Conservation (phyloP, 2,797 vertebrate species). For the Dryobates pubescens region DNA sequence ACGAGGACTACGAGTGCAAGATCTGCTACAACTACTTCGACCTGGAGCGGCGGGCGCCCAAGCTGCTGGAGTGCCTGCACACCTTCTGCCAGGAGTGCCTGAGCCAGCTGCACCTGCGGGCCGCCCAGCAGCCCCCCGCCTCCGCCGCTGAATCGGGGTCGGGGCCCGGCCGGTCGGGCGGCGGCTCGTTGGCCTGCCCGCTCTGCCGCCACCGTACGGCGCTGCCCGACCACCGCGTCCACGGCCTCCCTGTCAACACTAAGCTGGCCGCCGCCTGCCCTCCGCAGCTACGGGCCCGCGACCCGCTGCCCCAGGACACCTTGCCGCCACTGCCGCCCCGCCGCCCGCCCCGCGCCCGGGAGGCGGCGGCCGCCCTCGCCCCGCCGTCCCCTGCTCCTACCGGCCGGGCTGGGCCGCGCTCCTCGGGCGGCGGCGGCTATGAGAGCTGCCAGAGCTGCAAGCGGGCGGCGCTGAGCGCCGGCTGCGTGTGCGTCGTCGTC, state of each 20-base stretch:
- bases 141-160: constrained; percentile 67
- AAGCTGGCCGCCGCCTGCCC: constrained; percentile 92
- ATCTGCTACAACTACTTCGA: constrained; percentile 98
- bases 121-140: constrained; percentile 77
- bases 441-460: constrained; percentile 92
- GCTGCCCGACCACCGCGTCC: constrained; percentile 89
- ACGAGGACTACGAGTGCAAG: constrained; percentile 94
- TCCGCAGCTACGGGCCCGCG: constrained; percentile 84
- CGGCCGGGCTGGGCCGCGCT: constrained; percentile 16
- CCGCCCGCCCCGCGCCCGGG: constrained; percentile 66
- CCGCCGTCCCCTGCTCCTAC: neutral
- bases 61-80: constrained; percentile 93
- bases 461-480: constrained; percentile 89
- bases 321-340: constrained; percentile 83
- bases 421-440: constrained; percentile 70
- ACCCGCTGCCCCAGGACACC: constrained; percentile 89
- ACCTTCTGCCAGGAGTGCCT: constrained; percentile 96
- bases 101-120: constrained; percentile 90
- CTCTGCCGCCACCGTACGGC: constrained; percentile 92
- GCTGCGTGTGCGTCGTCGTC: constrained; percentile 94
- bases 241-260: constrained; percentile 91
- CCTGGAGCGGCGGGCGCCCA: constrained; percentile 90
- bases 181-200: constrained; percentile 81
- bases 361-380: constrained; percentile 67
- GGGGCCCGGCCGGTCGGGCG: neutral